Base-by-base conservation (phyloP, 1,140 invertebrate genomes). In the Bombus haemorrhoidalis region DNA sequence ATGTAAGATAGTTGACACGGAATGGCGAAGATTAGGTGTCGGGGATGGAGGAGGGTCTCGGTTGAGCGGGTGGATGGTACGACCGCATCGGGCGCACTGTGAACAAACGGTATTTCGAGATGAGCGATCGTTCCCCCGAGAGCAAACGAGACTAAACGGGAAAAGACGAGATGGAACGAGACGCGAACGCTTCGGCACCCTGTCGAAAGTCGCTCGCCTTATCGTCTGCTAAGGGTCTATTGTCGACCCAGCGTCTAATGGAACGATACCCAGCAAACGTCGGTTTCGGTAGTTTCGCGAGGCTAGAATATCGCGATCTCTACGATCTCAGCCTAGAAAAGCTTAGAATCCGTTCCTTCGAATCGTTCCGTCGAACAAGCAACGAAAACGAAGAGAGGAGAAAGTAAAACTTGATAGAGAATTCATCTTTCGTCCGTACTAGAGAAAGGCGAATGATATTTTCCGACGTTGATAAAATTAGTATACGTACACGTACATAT, bases 61-160 rank as follows among this genome's bases (percentile, higher is more conserved):
- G 47, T 53, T 53, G 47, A 53, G 47, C 47, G 75, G 34, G 39
- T 18, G 57, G 69, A 53, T 47, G 22, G 64, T 32, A n/a, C 83
- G 59, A 75, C 34, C 80, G 85, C 81, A 77, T 86, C 89, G 83
- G 83, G 28, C 59, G 79, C 85, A 83, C 84, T 79, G 84, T 83
- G 90, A 88, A 86, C 89, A 91, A 89, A 86, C 91, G 88, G 86
- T 93, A 91, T 92, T 92, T 85, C 91, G 87, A 93, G 93, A 94
- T 94, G 93, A 94, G 92, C 90, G 93, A 94, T 94, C 92, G 93
- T 88, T 88, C 94, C 93, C 93, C 64, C 66, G 94, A 93, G 93
- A 93, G 90, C 75, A 78, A 79, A 86, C 74, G 85, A 83, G 91
- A 87, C 90, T 87, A 90, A 92, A 82, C 39, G 43, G 37, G 68